A percentile compares a stretch with the other conserved stretches of the same genome.
phyloP scores from a whole-genome alignment of 1,140 invertebrate genomes.

The Lepidurus packardi region DNA sequence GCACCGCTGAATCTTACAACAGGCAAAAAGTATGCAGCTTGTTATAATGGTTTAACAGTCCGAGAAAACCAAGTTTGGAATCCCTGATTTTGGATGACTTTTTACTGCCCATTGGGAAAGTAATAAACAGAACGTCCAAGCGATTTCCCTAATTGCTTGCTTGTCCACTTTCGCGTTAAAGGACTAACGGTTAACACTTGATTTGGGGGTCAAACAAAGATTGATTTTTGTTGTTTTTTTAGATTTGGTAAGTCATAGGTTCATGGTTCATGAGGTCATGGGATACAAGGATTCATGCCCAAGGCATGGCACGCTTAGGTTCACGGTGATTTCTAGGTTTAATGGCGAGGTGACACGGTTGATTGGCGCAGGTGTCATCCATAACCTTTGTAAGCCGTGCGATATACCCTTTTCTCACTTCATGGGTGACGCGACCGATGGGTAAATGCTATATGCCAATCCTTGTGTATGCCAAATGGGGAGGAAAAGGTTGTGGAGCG shows the following conservation, averaged over 20 bases:
- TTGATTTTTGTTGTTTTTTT: background rate
- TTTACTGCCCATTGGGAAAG: slow-evolving; percentile 18
- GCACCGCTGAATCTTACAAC: background rate
- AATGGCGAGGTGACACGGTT: background rate
- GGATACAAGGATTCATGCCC: background rate
- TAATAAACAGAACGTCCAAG: background rate
- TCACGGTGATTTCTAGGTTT: slow-evolving; percentile 5
- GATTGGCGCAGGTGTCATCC: slow-evolving; percentile 17
- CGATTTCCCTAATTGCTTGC: background rate
- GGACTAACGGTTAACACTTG: background rate
- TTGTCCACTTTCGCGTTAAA: background rate
- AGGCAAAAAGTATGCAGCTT: background rate
- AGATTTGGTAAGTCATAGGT: too few relatives aligned
- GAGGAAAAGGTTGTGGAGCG: background rate
- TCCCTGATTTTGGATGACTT: background rate
- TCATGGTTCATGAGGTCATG: background rate
- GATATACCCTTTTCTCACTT: background rate
- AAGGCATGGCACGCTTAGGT: background rate
- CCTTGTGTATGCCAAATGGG: background rate
- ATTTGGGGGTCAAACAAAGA: background rate
- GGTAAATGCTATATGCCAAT: background rate
- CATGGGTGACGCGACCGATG: background rate
- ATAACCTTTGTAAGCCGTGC: background rate
- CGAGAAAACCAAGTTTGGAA: background rate
- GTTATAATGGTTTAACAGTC: background rate